These are phyloP conservation scores for Morone chrysops DNA, from an alignment of 2,113 vertebrate species.

Conservation along the genomic window DNA sequence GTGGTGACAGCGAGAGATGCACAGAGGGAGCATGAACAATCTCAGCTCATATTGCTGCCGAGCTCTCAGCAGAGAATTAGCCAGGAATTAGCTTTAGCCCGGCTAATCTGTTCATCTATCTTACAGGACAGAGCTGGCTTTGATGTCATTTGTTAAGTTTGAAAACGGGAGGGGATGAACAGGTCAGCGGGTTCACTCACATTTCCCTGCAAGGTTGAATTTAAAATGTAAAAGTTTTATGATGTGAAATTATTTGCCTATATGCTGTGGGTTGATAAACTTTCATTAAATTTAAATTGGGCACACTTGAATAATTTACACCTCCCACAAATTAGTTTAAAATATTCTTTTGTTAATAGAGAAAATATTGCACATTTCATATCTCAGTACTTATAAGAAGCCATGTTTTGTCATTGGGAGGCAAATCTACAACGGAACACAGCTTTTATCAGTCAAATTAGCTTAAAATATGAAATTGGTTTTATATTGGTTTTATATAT, in stretches of 20 bases:
- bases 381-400: background rate
- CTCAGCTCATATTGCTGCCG: conserved; percentile 21
- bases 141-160: conserved; percentile 16
- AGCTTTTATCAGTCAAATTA: conserved; percentile 27
- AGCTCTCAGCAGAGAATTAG: conserved; percentile 29
- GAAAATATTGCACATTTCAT: conserved; percentile 24
- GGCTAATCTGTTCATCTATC: conserved; percentile 40
- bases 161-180: conserved; percentile 12
- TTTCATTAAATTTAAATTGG: conserved; percentile 16
- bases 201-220: conserved; percentile 3
- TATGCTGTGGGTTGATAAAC: background rate
- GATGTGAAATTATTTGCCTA: conserved; percentile 19
- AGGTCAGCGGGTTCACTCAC: conserved; percentile 27
- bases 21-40: conserved; percentile 30
- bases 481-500: conserved; percentile 50
- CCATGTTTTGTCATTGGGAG: background rate
- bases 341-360: conserved; percentile 17
- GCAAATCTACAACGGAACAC: conserved; percentile 11
- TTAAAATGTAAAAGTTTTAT: conserved; percentile 21
- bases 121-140: background rate
- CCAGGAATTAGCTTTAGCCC: conserved; percentile 30
- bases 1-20: background rate
- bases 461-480: conserved; percentile 25
- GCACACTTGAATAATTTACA: conserved; percentile 6
- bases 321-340: background rate